Evolutionary conservation across 2,797 vertebrate species (phyloP).

Genomic region (Yasuhikotakia modesta): DNA sequence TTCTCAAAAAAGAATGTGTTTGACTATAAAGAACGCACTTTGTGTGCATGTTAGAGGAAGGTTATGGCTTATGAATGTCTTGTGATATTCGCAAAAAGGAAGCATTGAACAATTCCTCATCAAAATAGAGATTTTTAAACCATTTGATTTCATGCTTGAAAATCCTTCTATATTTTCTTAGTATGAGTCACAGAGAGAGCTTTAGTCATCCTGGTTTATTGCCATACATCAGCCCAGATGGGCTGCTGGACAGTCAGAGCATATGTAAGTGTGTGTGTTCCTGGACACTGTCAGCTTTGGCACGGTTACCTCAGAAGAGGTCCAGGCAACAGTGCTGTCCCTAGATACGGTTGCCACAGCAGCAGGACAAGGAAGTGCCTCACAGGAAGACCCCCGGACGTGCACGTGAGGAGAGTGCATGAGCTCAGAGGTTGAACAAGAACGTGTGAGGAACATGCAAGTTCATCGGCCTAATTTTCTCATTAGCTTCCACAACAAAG

Average conservation of each 20-base stretch:
- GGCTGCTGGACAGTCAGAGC: slow-evolving; percentile 24
- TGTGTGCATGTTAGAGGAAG: slow-evolving; percentile 5
- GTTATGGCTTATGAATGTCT: slow-evolving; percentile 12
- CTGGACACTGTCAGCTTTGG: slow-evolving; percentile 58
- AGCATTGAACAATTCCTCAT: slow-evolving; percentile 5
- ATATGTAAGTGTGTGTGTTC: slow-evolving; percentile 37
- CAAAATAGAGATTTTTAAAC: slow-evolving; percentile 20
- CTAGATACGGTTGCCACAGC: slow-evolving; percentile 77
- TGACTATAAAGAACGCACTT: slow-evolving; percentile 10
- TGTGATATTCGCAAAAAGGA: background rate
- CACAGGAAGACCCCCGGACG: slow-evolving; percentile 55
- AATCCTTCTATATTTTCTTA: slow-evolving; percentile 25
- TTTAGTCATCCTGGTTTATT: slow-evolving; percentile 24
- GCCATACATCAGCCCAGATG: slow-evolving; percentile 44
- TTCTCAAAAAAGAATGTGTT: slow-evolving; percentile 16
- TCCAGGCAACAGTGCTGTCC: slow-evolving; percentile 69
- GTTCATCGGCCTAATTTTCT: slow-evolving; percentile 5
- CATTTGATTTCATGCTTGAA: slow-evolving; percentile 22
- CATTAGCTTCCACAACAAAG: slow-evolving; percentile 20
- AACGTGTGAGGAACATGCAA: background rate
- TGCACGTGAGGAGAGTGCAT: slow-evolving; percentile 37
- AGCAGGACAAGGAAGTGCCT: slow-evolving; percentile 68
- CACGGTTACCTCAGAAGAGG: slow-evolving; percentile 47
- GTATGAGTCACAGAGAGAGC: slow-evolving; percentile 22
- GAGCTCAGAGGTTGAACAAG: background rate